Evolutionary conservation across 2,797 vertebrate species (phyloP), one percentile per base, ranked within the genome.

Genomic region (Karalla daura): DNA sequence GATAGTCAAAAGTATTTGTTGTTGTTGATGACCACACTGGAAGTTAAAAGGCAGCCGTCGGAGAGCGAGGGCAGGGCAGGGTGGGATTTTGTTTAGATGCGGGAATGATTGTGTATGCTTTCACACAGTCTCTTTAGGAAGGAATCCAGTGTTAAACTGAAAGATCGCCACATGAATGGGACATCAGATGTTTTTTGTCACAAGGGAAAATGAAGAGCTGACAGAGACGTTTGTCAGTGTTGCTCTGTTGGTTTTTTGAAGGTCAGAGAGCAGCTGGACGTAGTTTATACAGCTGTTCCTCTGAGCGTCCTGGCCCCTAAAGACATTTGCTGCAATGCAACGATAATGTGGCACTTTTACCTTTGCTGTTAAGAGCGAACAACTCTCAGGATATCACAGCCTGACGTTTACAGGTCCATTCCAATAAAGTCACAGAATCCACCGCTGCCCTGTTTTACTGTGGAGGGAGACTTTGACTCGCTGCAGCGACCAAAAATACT

Each of bases 371-470:
- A n/a, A 54, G 5, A 39, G 9, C 41, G 25, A 41, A 23, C 24
- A 17, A 21, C 30, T 21, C 11, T 30, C 17, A 33, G 36, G 30
- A 55, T 20, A 46, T 13, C 41, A 27, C 17, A 65, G 8, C 43
- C 6, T 37, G 51, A 44, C 47, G 49, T 55, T 32, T 44, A 23
- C 41, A 49, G n/a, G 54, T 30, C 37, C 63, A 18, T 28, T 21
- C 20, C 7, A 41, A 28, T 24, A 58, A 51, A 62, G 6, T 21
- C 4, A 23, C n/a, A n/a, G n/a, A n/a, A n/a, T n/a, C n/a, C n/a
- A n/a, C n/a, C n/a, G n/a, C n/a, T n/a, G n/a, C n/a, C n/a, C n/a
- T n/a, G 10, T 64, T 62, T 61, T 7, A 43, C 7, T 3, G 14
- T 24, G 11, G 40, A 18, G 7, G 18, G 51, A 30, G 53, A 52